Conservation (phyloP, 2,797 vertebrate species). For the Oreochromis grahami region DNA sequence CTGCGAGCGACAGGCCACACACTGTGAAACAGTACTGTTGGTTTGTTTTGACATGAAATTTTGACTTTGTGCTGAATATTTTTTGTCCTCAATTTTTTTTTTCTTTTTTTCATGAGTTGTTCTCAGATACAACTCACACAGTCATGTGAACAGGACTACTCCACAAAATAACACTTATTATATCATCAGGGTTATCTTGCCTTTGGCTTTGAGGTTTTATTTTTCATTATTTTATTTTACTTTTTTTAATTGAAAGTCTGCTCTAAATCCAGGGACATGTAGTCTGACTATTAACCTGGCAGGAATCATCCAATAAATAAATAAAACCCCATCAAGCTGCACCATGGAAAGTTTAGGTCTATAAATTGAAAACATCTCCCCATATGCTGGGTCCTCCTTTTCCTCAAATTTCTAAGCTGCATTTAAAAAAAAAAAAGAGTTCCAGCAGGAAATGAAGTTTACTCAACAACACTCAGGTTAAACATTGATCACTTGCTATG, state of each 20-base stretch:
- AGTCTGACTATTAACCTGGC: not conserved
- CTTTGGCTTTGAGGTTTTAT: not conserved
- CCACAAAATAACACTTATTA: not conserved
- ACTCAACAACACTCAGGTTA: not conserved
- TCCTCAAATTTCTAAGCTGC: not conserved
- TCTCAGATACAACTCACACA: not conserved
- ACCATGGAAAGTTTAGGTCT: not conserved
- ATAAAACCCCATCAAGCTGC: not conserved
- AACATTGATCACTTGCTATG: not conserved
- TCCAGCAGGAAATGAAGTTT: accelerated
- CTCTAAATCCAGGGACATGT: not conserved
- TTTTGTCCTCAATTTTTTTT: not conserved
- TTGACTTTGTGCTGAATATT: not conserved
- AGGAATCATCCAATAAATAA: not conserved
- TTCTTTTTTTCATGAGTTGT: not conserved
- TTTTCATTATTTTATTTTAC: not conserved
- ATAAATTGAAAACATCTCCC: not conserved
- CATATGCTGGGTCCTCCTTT: not conserved
- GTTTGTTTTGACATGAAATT: not conserved
- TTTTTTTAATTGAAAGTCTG: not conserved
- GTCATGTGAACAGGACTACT: not conserved
- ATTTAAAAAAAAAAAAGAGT: not conserved
- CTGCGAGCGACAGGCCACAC: not conserved
- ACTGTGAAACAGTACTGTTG: not conserved
- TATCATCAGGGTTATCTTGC: accelerated